Conservation (phyloP, 2,113 vertebrate genomes). For the Scalopus aquaticus region DNA sequence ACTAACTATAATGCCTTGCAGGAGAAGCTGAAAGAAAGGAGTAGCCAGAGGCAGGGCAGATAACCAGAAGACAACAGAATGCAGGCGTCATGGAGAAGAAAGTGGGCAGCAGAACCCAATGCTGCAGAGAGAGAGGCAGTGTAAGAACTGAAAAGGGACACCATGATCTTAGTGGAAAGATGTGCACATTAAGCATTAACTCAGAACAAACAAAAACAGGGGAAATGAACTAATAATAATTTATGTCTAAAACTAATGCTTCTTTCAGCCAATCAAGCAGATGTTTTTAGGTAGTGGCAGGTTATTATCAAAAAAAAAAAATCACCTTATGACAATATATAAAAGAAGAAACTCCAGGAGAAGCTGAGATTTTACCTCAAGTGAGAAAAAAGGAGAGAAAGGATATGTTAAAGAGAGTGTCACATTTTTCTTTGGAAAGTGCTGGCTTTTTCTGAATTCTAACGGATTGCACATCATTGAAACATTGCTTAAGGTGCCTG, state of each 20-base stretch:
- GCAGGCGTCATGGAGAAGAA: not conserved
- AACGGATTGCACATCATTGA: not conserved
- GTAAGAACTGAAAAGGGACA: not conserved
- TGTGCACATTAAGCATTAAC: not conserved
- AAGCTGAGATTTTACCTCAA: conserved; percentile 32
- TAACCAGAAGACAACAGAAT: not conserved
- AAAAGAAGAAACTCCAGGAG: conserved; percentile 16
- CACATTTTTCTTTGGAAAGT: conserved; percentile 21
- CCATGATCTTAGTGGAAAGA: not conserved
- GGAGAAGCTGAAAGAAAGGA: not conserved
- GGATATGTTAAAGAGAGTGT: not conserved
- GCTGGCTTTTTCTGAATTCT: conserved; percentile 25
- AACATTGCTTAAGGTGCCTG: not conserved
- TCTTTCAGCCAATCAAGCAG: conserved; percentile 4
- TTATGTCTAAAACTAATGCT: not conserved
- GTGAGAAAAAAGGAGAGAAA: conserved; percentile 28
- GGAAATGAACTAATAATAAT: not conserved
- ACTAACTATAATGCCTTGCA: not conserved
- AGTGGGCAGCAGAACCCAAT: not conserved
- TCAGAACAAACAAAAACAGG: conserved; percentile 26
- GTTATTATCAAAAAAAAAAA: not conserved
- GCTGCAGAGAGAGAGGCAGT: not conserved
- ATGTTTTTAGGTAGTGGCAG: not conserved
- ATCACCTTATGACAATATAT: not conserved
- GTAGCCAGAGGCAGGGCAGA: not conserved